Evolutionary conservation across 2,888 invertebrate species (phyloP).

Genomic region (Neria commutata): DNA sequence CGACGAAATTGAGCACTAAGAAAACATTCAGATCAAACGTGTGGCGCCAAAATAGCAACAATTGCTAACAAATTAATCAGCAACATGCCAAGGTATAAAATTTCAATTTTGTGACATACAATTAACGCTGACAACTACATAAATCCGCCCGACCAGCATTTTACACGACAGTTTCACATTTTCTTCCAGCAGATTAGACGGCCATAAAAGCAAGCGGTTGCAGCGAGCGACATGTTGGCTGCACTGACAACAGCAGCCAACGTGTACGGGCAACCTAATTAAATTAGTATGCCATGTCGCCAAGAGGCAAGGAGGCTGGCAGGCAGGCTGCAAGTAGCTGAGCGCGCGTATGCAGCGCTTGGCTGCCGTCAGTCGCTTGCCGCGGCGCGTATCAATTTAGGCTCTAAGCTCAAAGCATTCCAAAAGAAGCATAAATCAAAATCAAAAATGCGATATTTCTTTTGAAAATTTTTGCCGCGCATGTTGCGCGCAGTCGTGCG

Average conservation of each 20-base stretch:
- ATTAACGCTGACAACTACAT: too few relatives aligned
- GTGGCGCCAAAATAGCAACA: too few relatives aligned
- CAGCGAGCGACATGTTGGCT: not conserved
- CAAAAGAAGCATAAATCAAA: slow-evolving; percentile 22
- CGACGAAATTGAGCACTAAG: too few relatives aligned
- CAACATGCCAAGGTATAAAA: too few relatives aligned
- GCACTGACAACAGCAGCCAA: not conserved
- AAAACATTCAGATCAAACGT: too few relatives aligned
- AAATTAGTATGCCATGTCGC: slow-evolving; percentile 14
- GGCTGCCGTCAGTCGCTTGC: not conserved
- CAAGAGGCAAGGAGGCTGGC: not conserved
- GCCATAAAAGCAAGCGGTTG: too few relatives aligned
- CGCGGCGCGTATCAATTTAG: slow-evolving; percentile 1
- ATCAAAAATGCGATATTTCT: slow-evolving; percentile 8
- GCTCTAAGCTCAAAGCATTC: slow-evolving; percentile 15
- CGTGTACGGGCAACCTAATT: slow-evolving; percentile 22
- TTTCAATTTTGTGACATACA: too few relatives aligned
- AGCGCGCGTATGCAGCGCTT: not conserved
- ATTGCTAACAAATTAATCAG: too few relatives aligned
- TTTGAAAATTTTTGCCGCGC: not conserved
- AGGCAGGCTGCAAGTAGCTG: not conserved
- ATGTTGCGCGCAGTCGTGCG: slow-evolving; percentile 1
- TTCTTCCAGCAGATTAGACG: too few relatives aligned
- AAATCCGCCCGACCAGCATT: too few relatives aligned
- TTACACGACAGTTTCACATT: too few relatives aligned